phyloP scores from a whole-genome alignment of 2,797 vertebrate genomes.

The Phrynocephalus guinanensis region DNA sequence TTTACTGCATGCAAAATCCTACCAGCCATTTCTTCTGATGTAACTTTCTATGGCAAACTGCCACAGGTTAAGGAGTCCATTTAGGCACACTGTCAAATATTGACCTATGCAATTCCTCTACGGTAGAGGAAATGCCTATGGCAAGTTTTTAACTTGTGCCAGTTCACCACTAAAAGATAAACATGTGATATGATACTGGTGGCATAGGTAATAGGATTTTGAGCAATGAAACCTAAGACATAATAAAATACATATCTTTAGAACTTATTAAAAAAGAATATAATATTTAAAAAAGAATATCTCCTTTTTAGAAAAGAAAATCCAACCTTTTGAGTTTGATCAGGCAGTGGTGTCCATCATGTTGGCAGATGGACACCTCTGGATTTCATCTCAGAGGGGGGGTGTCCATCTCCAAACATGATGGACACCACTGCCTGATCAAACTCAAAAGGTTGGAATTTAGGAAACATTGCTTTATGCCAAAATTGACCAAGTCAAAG shows the following conservation, averaged over 20 bases:
- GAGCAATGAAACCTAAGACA: neutral
- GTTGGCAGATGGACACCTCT: neutral
- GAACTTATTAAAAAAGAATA: neutral
- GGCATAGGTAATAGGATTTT: neutral
- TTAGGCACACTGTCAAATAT: too few species aligned
- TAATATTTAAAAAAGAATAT: too few species aligned
- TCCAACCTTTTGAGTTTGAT: too few species aligned
- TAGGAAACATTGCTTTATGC: neutral
- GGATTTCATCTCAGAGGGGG: neutral
- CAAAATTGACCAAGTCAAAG: slow-evolving; percentile 3
- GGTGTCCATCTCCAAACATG: neutral
- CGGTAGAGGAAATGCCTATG: too few species aligned
- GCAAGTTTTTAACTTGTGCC: too few species aligned
- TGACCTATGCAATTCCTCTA: too few species aligned
- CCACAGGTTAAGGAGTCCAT: neutral
- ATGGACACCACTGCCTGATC: neutral
- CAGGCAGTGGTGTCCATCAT: neutral
- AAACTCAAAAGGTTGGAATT: neutral
- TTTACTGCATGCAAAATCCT: too few species aligned
- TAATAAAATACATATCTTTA: neutral
- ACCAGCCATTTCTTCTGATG: too few species aligned
- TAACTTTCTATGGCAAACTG: too few species aligned
- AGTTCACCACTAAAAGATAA: too few species aligned
- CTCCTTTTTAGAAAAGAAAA: too few species aligned
- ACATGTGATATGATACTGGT: too few species aligned